A percentile compares a stretch with the other conserved stretches of the same genome.
Evolutionary conservation across 2,888 invertebrate genomes (phyloP).

Genomic region (Scaptomyza parva): DNA sequence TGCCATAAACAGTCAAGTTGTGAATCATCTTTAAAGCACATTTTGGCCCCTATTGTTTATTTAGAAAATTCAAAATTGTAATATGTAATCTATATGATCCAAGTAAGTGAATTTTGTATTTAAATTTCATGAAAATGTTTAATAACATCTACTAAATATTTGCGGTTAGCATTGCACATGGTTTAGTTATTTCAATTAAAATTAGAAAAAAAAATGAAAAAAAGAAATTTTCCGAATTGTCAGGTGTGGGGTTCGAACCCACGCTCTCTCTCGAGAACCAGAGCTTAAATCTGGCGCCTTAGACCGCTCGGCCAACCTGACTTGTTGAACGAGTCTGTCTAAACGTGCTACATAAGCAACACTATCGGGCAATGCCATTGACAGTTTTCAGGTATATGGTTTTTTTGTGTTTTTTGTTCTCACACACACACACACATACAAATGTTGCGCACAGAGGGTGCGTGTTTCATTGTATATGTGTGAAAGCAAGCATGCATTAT

Average conservation of each 20-base stretch:
- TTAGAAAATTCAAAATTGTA: too few species aligned
- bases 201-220: constrained; percentile 24
- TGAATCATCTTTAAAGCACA: background rate
- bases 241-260: constrained; percentile 94
- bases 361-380: constrained; percentile 16
- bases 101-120: background rate
- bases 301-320: constrained; percentile 93
- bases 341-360: constrained; percentile 58
- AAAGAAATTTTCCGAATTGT: constrained; percentile 72
- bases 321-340: constrained; percentile 69
- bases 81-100: background rate
- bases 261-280: constrained; percentile 93
- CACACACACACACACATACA: background rate
- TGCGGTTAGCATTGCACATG: background rate
- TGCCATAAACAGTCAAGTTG: background rate
- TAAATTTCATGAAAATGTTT: background rate
- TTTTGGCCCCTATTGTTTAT: too few species aligned
- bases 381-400: constrained; percentile 25
- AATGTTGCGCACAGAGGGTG: constrained; percentile 28
- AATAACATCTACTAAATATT: background rate
- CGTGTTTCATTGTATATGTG: constrained; percentile 15
- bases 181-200: background rate
- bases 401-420: constrained; percentile 5
- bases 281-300: constrained; percentile 94
- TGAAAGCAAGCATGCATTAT: background rate